Percentiles rank a stretch among this genome's conserved stretches.
Conservation (phyloP, 2,113 vertebrate species). For the Cryptotis parvus region DNA sequence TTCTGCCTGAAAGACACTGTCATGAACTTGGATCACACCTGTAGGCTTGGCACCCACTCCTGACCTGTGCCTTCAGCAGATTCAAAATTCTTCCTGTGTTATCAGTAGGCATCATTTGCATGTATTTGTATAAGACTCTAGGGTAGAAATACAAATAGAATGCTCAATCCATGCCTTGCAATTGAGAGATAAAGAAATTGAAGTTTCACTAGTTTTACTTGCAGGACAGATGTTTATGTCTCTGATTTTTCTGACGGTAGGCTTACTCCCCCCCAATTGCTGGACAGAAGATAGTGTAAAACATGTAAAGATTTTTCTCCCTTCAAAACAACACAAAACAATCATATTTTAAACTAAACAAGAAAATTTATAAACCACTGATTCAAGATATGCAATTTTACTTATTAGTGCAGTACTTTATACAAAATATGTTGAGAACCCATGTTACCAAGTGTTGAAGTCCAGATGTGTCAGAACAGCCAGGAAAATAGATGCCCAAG, state of each 20-base stretch:
- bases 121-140: not conserved
- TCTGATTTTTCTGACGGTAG: not conserved
- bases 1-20: not conserved
- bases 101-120: not conserved
- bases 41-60: not conserved
- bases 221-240: not conserved
- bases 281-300: not conserved
- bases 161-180: not conserved
- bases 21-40: conserved; percentile 4
- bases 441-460: not conserved
- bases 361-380: not conserved
- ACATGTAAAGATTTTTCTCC: not conserved
- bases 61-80: not conserved
- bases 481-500: not conserved
- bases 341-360: not conserved
- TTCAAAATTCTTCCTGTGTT: not conserved
- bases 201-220: not conserved
- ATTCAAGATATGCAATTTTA: not conserved
- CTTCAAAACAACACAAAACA: not conserved
- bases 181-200: not conserved
- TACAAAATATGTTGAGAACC: not conserved
- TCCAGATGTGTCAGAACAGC: not conserved
- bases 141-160: not conserved
- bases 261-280: not conserved
- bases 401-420: not conserved